Evolutionary conservation across 37 sponge, comb jelly and placozoan species (phyloP), one percentile per base, ranked within the genome.

Genomic region (Axinella damicornis): DNA sequence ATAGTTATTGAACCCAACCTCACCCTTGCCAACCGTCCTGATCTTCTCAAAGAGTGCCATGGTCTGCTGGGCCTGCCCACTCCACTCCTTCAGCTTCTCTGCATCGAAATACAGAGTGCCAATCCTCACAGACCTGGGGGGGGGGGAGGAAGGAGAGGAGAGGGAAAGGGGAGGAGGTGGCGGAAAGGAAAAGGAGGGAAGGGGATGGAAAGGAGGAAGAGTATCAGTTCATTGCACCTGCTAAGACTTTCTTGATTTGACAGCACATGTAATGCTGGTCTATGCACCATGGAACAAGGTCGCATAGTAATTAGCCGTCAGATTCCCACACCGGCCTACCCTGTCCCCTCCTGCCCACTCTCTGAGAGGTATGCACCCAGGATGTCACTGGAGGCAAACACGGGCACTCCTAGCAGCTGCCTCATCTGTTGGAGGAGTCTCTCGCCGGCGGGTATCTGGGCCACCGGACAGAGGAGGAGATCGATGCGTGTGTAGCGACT

Each of bases 51-150:
- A 96, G 46, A 85, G 72, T 19, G 90, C 92, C 41, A 85, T 74
- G 13, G 65, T 89, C 24, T 64, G 63, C 33, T 60, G 84, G 0
- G 92, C n/a, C 28, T 85, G 89, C 0, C 27, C 60, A 64, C 22
- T 73, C 96, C 94, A 93, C 0, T 93, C 96, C 65, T 92, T 93
- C 65, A 96, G 79, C 56, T 71, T 73, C 34, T 87, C 79, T 9
- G 40, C 62, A 73, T 96, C 94, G 80, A 96, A 96, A 35, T 88
- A 96, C 68, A 93, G 61, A 5, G 87, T 86, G 27, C 94, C 94
- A 61, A 93, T 89, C 22, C 77, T 53, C 2, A 79, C 46, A 19
- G 69, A 41, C 19, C 83, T 84, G 52, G 46, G 70, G 37, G 25
- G 14, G 19, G 53, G 46, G 9, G 46, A 9, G 6, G 9, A 46